Evolutionary conservation across 2,113 vertebrate species (phyloP).

Genomic region (Okapia johnstoni): DNA sequence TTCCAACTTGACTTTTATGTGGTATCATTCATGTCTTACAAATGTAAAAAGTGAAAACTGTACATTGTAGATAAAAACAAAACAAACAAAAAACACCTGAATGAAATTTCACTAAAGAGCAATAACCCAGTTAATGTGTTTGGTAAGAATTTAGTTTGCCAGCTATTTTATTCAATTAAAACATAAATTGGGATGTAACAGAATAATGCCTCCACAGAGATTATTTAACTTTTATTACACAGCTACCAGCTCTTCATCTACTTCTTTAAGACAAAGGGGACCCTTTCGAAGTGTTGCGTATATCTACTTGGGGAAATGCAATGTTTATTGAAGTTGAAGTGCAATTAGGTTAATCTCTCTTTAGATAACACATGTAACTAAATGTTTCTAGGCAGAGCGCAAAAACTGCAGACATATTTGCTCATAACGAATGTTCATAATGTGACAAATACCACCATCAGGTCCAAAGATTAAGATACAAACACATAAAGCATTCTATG

Average conservation of each 20-base stretch:
- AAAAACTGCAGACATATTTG: not conserved
- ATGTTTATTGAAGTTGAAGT: slow-evolving; percentile 28
- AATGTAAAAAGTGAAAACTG: not conserved
- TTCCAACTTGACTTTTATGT: not conserved
- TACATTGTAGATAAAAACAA: not conserved
- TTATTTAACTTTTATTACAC: slow-evolving; percentile 52
- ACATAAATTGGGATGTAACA: not conserved
- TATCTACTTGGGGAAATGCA: slow-evolving; percentile 16
- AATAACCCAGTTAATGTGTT: not conserved
- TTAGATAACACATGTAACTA: slow-evolving; percentile 29
- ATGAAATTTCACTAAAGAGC: not conserved
- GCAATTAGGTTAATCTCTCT: slow-evolving; percentile 27
- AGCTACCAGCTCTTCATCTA: not conserved
- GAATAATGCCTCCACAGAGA: slow-evolving; percentile 12
- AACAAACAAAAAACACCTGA: not conserved
- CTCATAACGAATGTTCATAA: not conserved
- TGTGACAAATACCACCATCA: not conserved
- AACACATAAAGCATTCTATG: not conserved
- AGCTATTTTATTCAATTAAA: slow-evolving; percentile 59
- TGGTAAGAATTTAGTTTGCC: slow-evolving; percentile 36
- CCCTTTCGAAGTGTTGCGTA: slow-evolving; percentile 28
- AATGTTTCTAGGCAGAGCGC: not conserved
- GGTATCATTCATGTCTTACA: not conserved
- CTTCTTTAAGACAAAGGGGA: slow-evolving; percentile 15
- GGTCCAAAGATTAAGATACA: not conserved